phyloP scores from a whole-genome alignment of 2,113 vertebrate genomes.

The Myxocyprinus asiaticus region DNA sequence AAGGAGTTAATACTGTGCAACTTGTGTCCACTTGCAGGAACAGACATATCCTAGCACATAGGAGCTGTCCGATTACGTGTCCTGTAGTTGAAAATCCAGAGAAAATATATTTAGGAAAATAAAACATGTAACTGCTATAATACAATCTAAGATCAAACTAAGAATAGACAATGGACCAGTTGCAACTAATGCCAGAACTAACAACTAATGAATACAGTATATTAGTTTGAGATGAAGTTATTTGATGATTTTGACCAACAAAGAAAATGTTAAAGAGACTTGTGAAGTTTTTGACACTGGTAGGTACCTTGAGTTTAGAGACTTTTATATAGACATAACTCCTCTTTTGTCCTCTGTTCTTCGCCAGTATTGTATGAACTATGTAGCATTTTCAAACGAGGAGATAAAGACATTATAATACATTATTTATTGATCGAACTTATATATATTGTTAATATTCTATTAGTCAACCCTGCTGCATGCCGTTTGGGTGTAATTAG shows the following conservation, averaged over 20 bases:
- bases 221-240: conserved; percentile 1
- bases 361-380: conserved; percentile 76
- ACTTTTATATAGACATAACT: conserved; percentile 67
- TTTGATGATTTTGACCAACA: neutral
- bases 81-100: conserved; percentile 47
- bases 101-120: neutral
- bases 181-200: conserved; percentile 24
- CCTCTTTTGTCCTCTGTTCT: conserved; percentile 59
- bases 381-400: conserved; percentile 61
- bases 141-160: neutral
- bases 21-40: conserved; percentile 23
- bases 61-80: conserved; percentile 43
- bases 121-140: neutral
- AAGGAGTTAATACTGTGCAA: conserved; percentile 6
- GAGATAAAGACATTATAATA: conserved; percentile 60
- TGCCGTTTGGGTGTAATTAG: conserved; percentile 1
- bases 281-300: neutral
- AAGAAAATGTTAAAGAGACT: neutral
- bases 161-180: neutral
- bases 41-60: conserved; percentile 44
- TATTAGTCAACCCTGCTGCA: neutral
- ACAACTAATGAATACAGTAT: too few species aligned
- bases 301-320: conserved; percentile 43
- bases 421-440: neutral
- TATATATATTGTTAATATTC: neutral